Base-by-base conservation (phyloP, 2,888 invertebrate species). In the Phasia obesa region DNA sequence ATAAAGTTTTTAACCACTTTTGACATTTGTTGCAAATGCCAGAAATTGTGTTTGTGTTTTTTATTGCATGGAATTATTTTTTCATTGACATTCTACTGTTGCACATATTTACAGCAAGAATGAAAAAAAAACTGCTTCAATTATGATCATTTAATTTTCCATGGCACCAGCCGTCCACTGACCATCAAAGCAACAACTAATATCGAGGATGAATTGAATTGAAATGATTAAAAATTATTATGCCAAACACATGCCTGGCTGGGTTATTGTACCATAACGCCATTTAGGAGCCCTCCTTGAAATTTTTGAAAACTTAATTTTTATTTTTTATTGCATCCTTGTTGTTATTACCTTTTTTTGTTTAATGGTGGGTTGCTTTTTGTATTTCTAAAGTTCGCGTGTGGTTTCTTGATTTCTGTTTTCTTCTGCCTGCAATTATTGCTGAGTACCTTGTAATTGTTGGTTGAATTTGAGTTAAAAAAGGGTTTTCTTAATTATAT, bases 1-100 rank as follows among this genome's bases (percentile, higher is more conserved):
- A 89, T 89, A 89, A 88, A 89, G 89, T 88, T 88, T 88, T 89
- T 88, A 89, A 83, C 53, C 79, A 83, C 53, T 70, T 42, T 65
- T 79, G 83, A 79, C 83, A 76, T 83, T 65, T 76, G 74, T 57
- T 65, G 64, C 64, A 75, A 75, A 65, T 47, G 55, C 47, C 73
- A 62, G 42, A 73, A 73, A 73, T 60, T 27, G 27, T 57, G 47
- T 59, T 65, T 35, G 2, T 35, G 11, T 11, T 57, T 35, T 73
- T 42, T 51, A 7, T 62, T 38, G 17, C 21, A 19, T 67, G 31
- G 17, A 27, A 19, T 62, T 31, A n/a, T 35, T 2, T 35, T 2
- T 44, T 44, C 55, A 64, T 55, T 74, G 55, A n/a, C 53, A 74
- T 64, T 64, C 47, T 64, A 9, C 13, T 42, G 35, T 3, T 59